Evolutionary conservation across 2,113 vertebrate genomes (phyloP), one percentile per base, ranked within the genome.

Genomic region (Corythornis vintsioides): DNA sequence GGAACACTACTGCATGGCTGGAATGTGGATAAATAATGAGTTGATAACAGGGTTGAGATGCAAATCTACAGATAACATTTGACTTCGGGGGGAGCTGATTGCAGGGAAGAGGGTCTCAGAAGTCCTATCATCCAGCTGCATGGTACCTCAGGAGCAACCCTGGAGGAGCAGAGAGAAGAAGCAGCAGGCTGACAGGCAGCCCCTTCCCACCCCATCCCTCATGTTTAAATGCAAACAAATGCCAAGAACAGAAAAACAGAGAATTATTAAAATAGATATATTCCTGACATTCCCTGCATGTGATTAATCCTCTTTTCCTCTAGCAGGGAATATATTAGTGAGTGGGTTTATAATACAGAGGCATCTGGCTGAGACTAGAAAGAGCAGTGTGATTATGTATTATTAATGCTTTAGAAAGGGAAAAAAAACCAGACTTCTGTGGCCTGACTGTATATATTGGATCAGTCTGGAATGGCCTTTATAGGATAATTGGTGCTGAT

Each of bases 281-380:
- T 79, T 87, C 50, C 60, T 83, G 84, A 45, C 13, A 0, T 85
- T 87, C 47, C 26, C 82, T 91, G 83, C 26, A 21, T 88, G 43
- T 26, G 59, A 69, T 81, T 92, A 92, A 95, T 88, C 64, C 45
- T 85, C 72, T 92, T 93, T 83, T 86, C 72, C 47, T 85, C 47
- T 88, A 83, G 47, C 57, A 81, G 56, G 48, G 64, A 93, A 83
- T 83, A 56, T 28, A 80, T 88, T 83, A 94, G n/a, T 31, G 19
- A 89, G 35, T 31, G 29, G 48, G 42, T 42, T 91, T 83, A 88
- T 71, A 89, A 80, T 74, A 60, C 69, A 75, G 91, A 95, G 87
- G 92, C 89, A 96, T 89, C 95, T 95, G 92, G 75, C 88, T 95
- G 91, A 70, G 79, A 89, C 82, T 83, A 81, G 82, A 81, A 78